These are phyloP conservation scores for Microcebus murinus DNA, from an alignment of 2,113 vertebrate species.

Conservation along the genomic window DNA sequence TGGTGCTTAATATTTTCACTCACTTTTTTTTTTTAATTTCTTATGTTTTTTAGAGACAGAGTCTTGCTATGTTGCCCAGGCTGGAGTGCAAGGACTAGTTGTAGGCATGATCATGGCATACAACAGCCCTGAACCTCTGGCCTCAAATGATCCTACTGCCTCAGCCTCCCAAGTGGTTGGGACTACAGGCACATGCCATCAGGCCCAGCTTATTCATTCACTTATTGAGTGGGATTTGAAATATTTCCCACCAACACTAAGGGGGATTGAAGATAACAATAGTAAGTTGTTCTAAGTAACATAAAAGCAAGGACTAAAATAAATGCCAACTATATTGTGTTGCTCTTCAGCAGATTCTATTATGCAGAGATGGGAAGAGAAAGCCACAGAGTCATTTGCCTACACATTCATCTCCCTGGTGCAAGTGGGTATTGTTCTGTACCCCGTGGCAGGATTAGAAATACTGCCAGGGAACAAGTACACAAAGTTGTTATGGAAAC, in stretches of 20 bases:
- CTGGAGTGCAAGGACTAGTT: neutral
- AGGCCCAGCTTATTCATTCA: neutral
- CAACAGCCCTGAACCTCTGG: neutral
- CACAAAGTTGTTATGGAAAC: constrained; percentile 78
- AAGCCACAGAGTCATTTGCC: constrained; percentile 39
- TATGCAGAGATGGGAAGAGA: neutral
- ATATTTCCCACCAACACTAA: constrained; percentile 22
- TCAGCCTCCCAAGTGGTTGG: neutral
- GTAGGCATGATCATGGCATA: neutral
- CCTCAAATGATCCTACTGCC: neutral
- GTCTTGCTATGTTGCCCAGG: neutral
- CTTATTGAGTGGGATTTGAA: neutral
- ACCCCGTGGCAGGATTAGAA: constrained; percentile 3
- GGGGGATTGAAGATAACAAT: constrained; percentile 14
- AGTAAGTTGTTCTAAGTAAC: constrained; percentile 16
- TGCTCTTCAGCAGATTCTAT: neutral
- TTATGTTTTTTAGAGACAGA: too few species aligned
- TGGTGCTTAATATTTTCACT: neutral
- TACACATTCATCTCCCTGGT: constrained; percentile 52
- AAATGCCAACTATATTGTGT: neutral
- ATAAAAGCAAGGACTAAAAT: neutral
- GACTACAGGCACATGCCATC: neutral
- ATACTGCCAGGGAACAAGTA: constrained; percentile 40
- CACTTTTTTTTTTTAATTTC: too few species aligned
- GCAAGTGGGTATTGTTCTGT: constrained; percentile 43